Conservation (phyloP, 2,888 invertebrate species). For the Nezara viridula region DNA sequence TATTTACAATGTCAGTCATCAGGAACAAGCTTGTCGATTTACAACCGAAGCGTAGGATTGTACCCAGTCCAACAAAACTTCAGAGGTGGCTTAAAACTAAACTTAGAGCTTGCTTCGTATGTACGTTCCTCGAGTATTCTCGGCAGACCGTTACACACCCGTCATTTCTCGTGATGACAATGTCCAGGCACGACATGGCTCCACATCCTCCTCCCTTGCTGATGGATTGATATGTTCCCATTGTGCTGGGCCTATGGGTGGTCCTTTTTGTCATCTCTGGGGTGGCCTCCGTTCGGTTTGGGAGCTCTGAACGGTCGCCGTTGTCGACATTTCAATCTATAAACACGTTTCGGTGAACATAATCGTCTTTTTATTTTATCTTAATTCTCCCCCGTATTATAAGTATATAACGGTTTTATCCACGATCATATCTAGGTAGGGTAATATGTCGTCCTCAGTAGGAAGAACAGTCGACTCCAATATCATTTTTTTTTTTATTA, state of each 20-base stretch:
- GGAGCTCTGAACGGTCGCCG: background rate
- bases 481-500: no score
- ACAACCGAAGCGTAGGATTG: background rate
- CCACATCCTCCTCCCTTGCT: background rate
- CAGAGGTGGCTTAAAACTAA: background rate
- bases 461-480: no score
- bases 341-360: background rate
- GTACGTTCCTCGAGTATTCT: background rate
- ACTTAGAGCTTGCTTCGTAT: background rate
- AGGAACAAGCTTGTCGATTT: background rate
- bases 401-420: no score
- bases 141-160: background rate
- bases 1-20: no score
- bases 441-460: no score
- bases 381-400: no score
- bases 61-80: background rate
- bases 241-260: background rate
- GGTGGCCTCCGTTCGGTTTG: background rate
- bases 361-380: no score
- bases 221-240: conserved; percentile 9
- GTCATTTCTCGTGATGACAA: background rate
- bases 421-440: no score
- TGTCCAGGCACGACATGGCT: background rate
- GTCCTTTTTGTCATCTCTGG: background rate
- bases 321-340: background rate